Percentiles rank a stretch among this genome's conserved stretches.
These are phyloP conservation scores for Cercopithecus mona DNA, from an alignment of 2,113 vertebrate species.

Conservation along the genomic window DNA sequence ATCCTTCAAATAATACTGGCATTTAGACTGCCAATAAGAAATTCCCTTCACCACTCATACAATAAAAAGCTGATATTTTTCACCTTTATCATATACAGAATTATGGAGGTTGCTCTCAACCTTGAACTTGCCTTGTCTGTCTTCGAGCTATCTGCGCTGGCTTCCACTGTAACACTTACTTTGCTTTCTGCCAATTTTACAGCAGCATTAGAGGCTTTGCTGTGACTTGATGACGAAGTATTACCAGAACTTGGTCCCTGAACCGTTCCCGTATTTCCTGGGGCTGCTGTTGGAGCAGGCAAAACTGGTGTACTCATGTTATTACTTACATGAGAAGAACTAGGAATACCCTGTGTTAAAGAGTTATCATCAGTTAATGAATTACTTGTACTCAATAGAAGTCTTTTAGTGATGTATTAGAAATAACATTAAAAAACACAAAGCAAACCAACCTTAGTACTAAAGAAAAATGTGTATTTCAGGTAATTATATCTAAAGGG, in stretches of 20 bases:
- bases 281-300: constrained; percentile 86
- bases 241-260: constrained; percentile 86
- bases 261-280: constrained; percentile 78
- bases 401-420: neutral
- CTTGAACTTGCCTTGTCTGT: constrained; percentile 94
- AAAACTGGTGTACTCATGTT: constrained; percentile 84
- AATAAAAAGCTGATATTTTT: neutral
- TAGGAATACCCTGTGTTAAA: constrained; percentile 87
- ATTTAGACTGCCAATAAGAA: neutral
- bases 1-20: neutral
- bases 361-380: constrained; percentile 76
- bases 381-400: neutral
- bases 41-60: neutral
- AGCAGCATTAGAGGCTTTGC: constrained; percentile 84
- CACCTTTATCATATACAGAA: constrained; percentile 55
- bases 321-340: constrained; percentile 85
- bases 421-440: neutral
- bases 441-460: neutral
- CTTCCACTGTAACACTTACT: constrained; percentile 88
- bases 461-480: constrained; percentile 26
- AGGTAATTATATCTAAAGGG: neutral
- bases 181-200: constrained; percentile 86
- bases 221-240: constrained; percentile 89
- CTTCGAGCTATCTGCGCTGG: constrained; percentile 95
- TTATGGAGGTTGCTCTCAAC: constrained; percentile 58